Evolutionary conservation across 2,888 invertebrate species (phyloP).

Genomic region (Merodon equestris): DNA sequence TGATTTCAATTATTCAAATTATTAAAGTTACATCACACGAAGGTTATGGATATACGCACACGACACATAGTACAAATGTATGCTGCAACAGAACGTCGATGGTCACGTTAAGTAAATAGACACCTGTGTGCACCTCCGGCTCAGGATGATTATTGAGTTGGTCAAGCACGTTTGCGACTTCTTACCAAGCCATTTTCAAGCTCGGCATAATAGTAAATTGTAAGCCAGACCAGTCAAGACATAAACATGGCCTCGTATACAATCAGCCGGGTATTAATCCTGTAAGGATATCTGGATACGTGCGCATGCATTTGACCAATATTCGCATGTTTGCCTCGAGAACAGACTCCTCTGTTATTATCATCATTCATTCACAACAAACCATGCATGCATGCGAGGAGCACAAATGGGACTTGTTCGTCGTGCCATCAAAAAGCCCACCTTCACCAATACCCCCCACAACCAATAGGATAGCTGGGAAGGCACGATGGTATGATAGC

Average conservation of each 20-base stretch:
- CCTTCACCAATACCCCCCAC: no score
- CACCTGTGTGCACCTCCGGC: slow-evolving; percentile 44
- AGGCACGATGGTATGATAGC: no score
- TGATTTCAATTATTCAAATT: not conserved
- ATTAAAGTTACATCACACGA: slow-evolving; percentile 20
- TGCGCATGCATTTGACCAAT: slow-evolving; percentile 56
- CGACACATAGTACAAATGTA: not conserved
- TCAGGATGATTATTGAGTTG: slow-evolving; percentile 56
- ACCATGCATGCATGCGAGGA: not conserved
- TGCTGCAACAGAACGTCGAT: slow-evolving; percentile 1
- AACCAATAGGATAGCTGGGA: no score
- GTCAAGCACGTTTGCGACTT: no score
- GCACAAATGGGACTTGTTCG: no score
- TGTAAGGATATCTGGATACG: slow-evolving; percentile 50
- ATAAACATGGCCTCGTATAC: slow-evolving; percentile 48
- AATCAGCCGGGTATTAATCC: slow-evolving; percentile 56
- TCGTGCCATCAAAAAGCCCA: no score
- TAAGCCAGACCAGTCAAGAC: slow-evolving; percentile 13
- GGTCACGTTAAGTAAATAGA: slow-evolving; percentile 45
- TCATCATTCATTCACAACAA: slow-evolving; percentile 4
- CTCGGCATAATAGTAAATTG: slow-evolving; percentile 34
- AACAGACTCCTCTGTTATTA: slow-evolving; percentile 38
- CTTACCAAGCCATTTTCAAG: no score
- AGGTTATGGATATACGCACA: not conserved
- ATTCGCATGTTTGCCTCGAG: slow-evolving; percentile 42